Conservation (phyloP, 1,140 invertebrate species). For the Aplysia californica region DNA sequence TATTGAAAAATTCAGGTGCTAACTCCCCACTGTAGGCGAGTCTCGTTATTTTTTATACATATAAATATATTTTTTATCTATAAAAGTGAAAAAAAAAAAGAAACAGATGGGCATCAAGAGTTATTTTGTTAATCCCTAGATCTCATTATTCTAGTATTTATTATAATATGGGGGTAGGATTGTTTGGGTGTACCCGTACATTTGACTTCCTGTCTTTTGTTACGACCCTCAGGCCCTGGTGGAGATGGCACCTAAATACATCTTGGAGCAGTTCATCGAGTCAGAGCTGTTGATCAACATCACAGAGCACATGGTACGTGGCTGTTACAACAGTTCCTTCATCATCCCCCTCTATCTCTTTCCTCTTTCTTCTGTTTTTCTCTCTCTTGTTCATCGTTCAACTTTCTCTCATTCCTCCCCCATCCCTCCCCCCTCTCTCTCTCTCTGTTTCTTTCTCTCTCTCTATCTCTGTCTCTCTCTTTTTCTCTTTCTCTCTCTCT, state of each 20-base stretch:
- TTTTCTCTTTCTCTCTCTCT: slow-evolving; percentile 2
- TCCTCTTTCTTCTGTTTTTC: background rate
- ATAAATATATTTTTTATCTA: too few relatives aligned
- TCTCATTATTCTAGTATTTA: too few relatives aligned
- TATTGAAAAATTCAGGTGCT: too few relatives aligned
- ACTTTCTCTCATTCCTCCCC: background rate
- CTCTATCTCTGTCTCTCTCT: slow-evolving; percentile 3
- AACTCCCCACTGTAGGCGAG: too few relatives aligned
- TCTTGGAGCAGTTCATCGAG: slow-evolving; percentile 98
- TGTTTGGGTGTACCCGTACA: too few relatives aligned
- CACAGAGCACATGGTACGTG: slow-evolving; percentile 90
- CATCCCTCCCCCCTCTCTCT: background rate
- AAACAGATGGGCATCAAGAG: too few relatives aligned
- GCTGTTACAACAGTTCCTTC: background rate
- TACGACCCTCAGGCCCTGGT: slow-evolving; percentile 79
- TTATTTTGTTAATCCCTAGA: too few relatives aligned
- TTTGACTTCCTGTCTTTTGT: background rate
- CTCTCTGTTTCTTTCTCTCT: background rate
- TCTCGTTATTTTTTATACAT: too few relatives aligned
- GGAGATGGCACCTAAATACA: slow-evolving; percentile 99
- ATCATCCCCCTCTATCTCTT: background rate
- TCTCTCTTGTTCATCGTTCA: background rate
- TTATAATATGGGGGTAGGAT: too few relatives aligned
- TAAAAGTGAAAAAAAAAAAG: too few relatives aligned
- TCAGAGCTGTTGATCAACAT: slow-evolving; percentile 99